Conservation (phyloP, 2,797 vertebrate genomes). For the Muraenolepis orangiensis region DNA sequence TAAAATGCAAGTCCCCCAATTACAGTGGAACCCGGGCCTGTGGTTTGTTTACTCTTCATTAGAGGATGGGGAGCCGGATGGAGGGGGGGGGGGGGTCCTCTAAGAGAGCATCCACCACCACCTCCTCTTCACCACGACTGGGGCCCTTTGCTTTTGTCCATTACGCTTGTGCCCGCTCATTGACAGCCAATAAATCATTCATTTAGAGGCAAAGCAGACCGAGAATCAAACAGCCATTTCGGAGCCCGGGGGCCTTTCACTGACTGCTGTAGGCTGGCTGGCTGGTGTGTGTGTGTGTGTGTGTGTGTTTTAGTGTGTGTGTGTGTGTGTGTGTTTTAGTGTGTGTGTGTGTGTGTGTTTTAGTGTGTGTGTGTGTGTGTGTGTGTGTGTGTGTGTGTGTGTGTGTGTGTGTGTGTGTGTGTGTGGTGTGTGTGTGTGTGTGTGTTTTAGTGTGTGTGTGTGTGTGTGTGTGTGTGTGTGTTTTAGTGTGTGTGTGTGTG, state of each 20-base stretch:
- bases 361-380: slow-evolving; percentile 73
- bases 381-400: slow-evolving; percentile 74
- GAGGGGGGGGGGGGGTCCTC: slow-evolving; percentile 70
- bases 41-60: slow-evolving; percentile 71
- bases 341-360: slow-evolving; percentile 74
- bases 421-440: slow-evolving; percentile 73
- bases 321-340: slow-evolving; percentile 74
- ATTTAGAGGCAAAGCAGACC: slow-evolving; percentile 78
- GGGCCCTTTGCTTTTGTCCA: slow-evolving; percentile 73
- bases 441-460: slow-evolving; percentile 74
- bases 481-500: slow-evolving; percentile 74
- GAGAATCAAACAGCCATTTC: slow-evolving; percentile 75
- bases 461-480: slow-evolving; percentile 73
- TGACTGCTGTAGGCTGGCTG: too few relatives aligned
- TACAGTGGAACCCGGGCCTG: slow-evolving; percentile 41
- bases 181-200: slow-evolving; percentile 81
- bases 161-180: slow-evolving; percentile 76
- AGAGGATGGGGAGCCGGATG: slow-evolving; percentile 57
- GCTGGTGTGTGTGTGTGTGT: slow-evolving; percentile 74
- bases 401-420: slow-evolving; percentile 75
- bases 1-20: slow-evolving; percentile 41
- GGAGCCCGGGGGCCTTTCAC: slow-evolving; percentile 69
- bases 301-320: slow-evolving; percentile 72
- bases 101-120: slow-evolving; percentile 72
- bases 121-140: slow-evolving; percentile 70